These are phyloP conservation scores for Nothoprocta perdicaria DNA, from an alignment of 2,113 vertebrate species.

Conservation along the genomic window DNA sequence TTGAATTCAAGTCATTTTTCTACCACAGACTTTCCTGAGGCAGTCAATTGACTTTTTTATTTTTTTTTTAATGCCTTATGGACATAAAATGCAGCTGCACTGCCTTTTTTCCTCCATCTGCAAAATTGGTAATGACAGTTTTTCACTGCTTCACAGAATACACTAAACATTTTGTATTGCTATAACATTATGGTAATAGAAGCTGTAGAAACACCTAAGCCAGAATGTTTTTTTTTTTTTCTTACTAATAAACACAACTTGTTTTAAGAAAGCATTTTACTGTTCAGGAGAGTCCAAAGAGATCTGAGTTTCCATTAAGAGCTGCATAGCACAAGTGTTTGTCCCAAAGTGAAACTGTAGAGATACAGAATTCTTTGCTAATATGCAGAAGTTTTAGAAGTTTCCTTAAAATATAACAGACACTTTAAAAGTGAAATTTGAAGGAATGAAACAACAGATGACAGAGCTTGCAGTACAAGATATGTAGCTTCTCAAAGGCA, in stretches of 20 bases:
- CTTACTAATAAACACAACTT: background rate
- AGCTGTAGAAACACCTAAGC: background rate
- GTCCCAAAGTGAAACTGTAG: background rate
- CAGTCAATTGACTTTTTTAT: background rate
- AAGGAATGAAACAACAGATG: background rate
- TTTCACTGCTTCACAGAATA: background rate
- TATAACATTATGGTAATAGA: background rate
- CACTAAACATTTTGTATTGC: background rate
- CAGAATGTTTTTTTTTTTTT: background rate
- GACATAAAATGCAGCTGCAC: background rate
- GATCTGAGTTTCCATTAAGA: background rate
- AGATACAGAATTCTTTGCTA: background rate
- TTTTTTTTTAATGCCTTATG: background rate
- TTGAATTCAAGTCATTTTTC: background rate
- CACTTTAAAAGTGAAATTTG: background rate
- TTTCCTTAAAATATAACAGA: background rate
- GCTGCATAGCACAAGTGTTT: background rate
- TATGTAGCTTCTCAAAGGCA: background rate
- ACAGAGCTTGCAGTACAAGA: background rate
- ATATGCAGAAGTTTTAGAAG: background rate
- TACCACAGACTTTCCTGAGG: background rate
- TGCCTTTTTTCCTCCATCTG: background rate
- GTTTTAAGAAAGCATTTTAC: background rate
- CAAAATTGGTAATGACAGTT: background rate
- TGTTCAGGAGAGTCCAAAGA: background rate